Base-by-base conservation (phyloP, 2,797 vertebrate species). In the Salarias fasciatus region DNA sequence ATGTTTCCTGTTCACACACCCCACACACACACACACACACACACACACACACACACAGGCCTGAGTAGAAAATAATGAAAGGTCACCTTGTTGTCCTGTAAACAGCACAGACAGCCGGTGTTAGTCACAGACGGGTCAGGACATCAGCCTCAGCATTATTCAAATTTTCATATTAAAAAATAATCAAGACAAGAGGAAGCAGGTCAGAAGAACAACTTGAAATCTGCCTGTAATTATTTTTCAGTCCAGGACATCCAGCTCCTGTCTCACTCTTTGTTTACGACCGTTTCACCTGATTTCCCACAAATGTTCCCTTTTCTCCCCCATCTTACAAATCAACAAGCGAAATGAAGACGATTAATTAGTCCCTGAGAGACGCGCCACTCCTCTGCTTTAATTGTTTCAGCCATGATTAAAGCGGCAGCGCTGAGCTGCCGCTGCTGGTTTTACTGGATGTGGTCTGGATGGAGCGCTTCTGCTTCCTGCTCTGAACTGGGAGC, bases 1-100 rank as follows among this genome's bases (percentile, higher is more conserved):
- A 15, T 38, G 50, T 70, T 69, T 77, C 47, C 81, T 83, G 73
- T 72, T 80, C 72, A 83, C 83, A 92, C 83, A 64, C 82, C 83
- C 94, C 87, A 88, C 83, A 86, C 49, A 68, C 53, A 87, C 43
- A 56, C 73, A 83, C 72, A 83, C 83, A 92, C 83, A 64, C 82
- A 88, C 83, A 86, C 49, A 68, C 53, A 87, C 43, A 56, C 73
- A 75, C 75, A 89, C 86, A 80, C 61, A 70, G 33, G 61, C 87
- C 85, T 82, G 80, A 69, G 61, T 85, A 87, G 77, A 66, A 60
- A 63, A 89, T 86, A 63, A 89, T 86, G 86, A 89, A 88, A 80
- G 5, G 87, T 98, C 95, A 99, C 98, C 98, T 99, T 94, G 76
- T 97, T 92, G 82, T 98, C 98, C 98, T 99, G 92, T 80, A 78